Evolutionary conservation across 2,888 invertebrate species (phyloP).

Genomic region (Proisotoma minuta): DNA sequence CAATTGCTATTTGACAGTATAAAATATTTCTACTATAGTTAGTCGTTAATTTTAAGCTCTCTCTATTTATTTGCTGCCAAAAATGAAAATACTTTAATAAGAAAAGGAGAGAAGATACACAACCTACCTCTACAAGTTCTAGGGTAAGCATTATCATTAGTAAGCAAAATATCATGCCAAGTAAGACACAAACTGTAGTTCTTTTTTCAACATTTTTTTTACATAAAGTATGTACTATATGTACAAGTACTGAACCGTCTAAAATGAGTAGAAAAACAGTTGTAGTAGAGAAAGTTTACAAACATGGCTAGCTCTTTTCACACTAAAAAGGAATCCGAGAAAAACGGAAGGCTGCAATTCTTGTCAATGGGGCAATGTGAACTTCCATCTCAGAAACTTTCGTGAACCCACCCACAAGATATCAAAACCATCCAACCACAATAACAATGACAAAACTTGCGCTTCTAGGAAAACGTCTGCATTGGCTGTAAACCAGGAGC

Average conservation of each 20-base stretch:
- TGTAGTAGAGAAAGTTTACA: neutral
- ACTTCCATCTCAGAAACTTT: too few relatives aligned
- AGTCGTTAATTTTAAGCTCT: too few relatives aligned
- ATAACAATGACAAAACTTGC: neutral
- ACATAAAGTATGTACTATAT: neutral
- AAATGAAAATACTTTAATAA: too few relatives aligned
- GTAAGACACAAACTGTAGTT: neutral
- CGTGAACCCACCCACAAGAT: neutral
- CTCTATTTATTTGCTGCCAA: too few relatives aligned
- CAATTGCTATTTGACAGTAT: slow-evolving; percentile 36
- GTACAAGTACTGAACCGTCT: neutral
- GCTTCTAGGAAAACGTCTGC: neutral
- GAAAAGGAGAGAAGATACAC: neutral
- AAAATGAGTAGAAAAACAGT: neutral
- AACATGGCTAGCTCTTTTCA: neutral
- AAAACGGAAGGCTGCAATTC: neutral
- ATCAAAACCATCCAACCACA: neutral
- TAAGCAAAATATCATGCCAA: neutral
- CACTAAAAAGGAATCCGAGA: neutral
- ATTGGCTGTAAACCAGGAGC: slow-evolving; percentile 23
- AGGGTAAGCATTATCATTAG: neutral
- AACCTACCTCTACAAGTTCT: neutral
- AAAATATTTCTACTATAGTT: slow-evolving; percentile 17
- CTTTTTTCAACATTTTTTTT: slow-evolving; percentile 1
- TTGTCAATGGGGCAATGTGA: too few relatives aligned